Percentiles rank a stretch among this genome's conserved stretches.
Conservation (phyloP, 1,140 invertebrate species). For the Cydia splendana region DNA sequence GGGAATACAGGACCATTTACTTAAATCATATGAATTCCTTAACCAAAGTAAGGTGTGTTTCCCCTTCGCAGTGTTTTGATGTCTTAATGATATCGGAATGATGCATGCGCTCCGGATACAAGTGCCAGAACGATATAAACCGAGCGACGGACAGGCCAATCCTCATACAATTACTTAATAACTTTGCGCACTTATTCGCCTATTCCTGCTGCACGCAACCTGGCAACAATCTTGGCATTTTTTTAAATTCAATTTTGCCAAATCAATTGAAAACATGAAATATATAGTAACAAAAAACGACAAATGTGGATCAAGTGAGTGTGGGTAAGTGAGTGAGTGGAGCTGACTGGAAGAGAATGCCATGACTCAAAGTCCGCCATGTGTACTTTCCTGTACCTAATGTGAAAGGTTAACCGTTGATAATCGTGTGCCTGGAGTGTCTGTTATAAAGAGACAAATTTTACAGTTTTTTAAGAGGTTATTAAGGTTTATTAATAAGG, state of each 20-base stretch:
- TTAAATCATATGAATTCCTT: constrained; percentile 58
- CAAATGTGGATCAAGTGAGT: too few relatives aligned
- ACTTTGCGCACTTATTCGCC: constrained; percentile 23
- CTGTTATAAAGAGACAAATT: too few relatives aligned
- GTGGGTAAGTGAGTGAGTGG: too few relatives aligned
- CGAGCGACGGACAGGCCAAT: constrained; percentile 32
- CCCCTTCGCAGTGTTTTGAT: constrained; percentile 55
- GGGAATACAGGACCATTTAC: constrained; percentile 44
- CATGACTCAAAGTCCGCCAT: too few relatives aligned
- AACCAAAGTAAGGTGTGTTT: constrained; percentile 58
- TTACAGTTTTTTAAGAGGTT: too few relatives aligned
- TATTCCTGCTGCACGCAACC: constrained; percentile 25
- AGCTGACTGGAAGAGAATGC: too few relatives aligned
- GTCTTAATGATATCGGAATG: constrained; percentile 69
- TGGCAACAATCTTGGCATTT: neutral
- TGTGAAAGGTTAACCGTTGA: too few relatives aligned
- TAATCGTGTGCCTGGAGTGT: too few relatives aligned
- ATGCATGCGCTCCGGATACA: constrained; percentile 66
- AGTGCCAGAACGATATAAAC: constrained; percentile 35
- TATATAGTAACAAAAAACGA: neutral
- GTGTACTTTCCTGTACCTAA: too few relatives aligned
- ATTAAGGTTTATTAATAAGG: too few relatives aligned
- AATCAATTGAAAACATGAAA: neutral
- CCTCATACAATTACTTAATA: constrained; percentile 30
- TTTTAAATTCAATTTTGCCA: neutral